Percentiles rank a stretch among this genome's conserved stretches.
Conservation (phyloP, 2,113 vertebrate species). For the Pedionomus torquatus region DNA sequence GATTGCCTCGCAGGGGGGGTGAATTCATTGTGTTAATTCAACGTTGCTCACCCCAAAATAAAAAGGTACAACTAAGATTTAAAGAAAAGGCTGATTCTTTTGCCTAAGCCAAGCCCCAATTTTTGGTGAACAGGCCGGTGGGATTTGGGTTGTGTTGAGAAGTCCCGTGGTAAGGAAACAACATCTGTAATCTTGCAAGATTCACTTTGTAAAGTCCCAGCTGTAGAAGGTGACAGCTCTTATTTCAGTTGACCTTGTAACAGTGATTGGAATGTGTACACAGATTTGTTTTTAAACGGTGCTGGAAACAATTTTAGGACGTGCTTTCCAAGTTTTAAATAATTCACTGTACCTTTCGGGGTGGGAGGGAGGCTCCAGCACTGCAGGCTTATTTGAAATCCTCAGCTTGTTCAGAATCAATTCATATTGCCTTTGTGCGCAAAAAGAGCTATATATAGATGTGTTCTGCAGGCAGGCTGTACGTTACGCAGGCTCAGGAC, state of each 20-base stretch:
- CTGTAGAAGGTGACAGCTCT: not conserved
- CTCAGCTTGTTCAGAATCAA: constrained; percentile 36
- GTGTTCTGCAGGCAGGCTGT: constrained; percentile 33
- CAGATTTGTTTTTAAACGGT: not conserved
- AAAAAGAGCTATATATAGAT: constrained; percentile 55
- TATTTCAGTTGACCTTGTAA: not conserved
- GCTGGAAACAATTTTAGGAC: not conserved
- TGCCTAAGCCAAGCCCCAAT: not conserved
- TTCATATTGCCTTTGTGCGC: constrained; percentile 35
- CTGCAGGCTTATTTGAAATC: constrained; percentile 30
- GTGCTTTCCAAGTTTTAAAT: not conserved
- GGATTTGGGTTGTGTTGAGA: not conserved
- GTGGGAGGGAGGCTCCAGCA: not conserved
- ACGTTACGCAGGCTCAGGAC: not conserved
- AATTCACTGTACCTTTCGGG: not conserved
- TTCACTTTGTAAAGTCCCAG: not conserved
- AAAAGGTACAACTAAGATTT: not conserved
- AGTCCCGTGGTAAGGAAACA: not conserved
- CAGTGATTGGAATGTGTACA: not conserved
- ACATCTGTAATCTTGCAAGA: not conserved
- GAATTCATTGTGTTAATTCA: not conserved
- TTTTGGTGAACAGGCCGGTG: not conserved
- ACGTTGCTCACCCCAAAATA: not conserved
- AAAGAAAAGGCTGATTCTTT: not conserved
- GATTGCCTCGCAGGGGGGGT: not conserved